Base-by-base conservation (phyloP, 1,140 invertebrate species). In the Augochlora pura region DNA sequence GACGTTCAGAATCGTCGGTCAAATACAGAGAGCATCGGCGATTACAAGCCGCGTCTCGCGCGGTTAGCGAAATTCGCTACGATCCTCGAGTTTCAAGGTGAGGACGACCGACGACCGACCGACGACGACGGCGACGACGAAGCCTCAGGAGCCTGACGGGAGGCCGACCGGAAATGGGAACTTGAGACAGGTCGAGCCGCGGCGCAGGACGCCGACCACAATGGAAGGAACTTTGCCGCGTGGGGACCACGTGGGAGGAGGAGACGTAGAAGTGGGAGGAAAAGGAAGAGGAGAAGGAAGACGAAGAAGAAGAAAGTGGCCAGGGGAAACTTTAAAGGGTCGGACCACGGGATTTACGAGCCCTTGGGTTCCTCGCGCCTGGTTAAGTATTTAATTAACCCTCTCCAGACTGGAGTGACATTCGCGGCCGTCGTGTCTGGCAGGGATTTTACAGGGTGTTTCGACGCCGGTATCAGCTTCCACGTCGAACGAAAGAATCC, bases 101-200 rank as follows among this genome's bases (percentile, higher is more conserved):
- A 74, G 57, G 63, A 49, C n/a, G n/a, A n/a, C n/a, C n/a, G n/a
- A n/a, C n/a, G n/a, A n/a, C n/a, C n/a, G n/a, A n/a, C n/a, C n/a
- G n/a, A n/a, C n/a, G n/a, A n/a, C n/a, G n/a, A n/a, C n/a, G n/a
- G n/a, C n/a, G n/a, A n/a, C n/a, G n/a, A n/a, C n/a, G 71, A 68
- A 75, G 69, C 77, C 83, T 57, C 75, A 64, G 59, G 77, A 54
- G 39, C 64, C 67, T 46, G 16, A 52, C 49, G 49, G 38, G 38
- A 60, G 67, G 27, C 63, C 68, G 49, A 52, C 80, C 84, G 76
- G 84, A 86, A 85, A 85, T 85, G 72, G 80, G 76, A 85, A 86
- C 66, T 64, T 39, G 83, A 82, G 83, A 85, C 84, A 76, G 49
- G 63, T 68, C 46, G 38, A 81, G 75, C 25, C 60, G 42, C 18